Percentiles rank a stretch among this genome's conserved stretches.
These are phyloP conservation scores for Mastomys natalensis DNA, from an alignment of 2,113 vertebrate genomes.

Conservation along the genomic window DNA sequence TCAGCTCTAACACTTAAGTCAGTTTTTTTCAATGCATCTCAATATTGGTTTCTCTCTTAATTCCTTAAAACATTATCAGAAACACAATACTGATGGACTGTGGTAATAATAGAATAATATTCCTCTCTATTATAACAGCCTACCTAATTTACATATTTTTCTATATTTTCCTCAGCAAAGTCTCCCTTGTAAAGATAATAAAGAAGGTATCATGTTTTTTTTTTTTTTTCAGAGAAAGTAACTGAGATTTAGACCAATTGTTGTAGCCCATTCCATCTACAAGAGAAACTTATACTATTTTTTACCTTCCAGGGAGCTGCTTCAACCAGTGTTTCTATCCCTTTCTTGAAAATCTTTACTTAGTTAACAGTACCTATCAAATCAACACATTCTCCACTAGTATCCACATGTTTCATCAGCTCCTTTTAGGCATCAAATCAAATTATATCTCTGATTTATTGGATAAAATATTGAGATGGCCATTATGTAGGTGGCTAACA, in stretches of 20 bases:
- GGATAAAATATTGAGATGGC: neutral
- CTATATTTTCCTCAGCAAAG: neutral
- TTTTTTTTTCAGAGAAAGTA: neutral
- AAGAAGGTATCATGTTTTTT: neutral
- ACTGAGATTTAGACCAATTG: neutral
- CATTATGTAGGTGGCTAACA: neutral
- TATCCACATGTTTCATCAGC: neutral
- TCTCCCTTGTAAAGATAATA: neutral
- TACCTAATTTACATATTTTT: neutral
- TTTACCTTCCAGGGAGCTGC: neutral
- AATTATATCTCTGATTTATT: neutral
- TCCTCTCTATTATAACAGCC: neutral
- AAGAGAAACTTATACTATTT: neutral
- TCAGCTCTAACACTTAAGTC: neutral
- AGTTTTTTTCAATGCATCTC: neutral
- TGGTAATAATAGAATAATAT: neutral
- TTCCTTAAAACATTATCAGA: neutral
- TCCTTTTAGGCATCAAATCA: accelerated
- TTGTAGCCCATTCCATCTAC: neutral
- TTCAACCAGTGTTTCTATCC: neutral
- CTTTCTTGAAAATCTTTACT: neutral
- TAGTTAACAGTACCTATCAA: neutral
- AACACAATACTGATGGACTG: neutral
- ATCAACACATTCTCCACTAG: neutral
- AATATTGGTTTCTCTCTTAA: neutral